Evolutionary conservation across 2,888 invertebrate species (phyloP), one percentile per base, ranked within the genome.

Genomic region (Lucinisca nassula): DNA sequence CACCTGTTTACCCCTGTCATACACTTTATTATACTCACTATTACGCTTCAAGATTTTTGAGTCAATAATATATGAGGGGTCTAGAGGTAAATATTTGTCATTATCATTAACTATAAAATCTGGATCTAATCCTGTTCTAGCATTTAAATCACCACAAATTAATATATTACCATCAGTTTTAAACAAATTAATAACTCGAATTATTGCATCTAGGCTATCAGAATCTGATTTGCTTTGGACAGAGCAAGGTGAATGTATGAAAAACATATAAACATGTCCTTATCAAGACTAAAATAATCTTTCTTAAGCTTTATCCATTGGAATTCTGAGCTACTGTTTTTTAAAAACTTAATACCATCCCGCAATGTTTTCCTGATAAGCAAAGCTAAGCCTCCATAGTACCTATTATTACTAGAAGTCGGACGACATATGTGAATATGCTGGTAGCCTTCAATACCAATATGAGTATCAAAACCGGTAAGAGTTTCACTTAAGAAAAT

Each of bases 401-500:
- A 45, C 17, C 45, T 45, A 17, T 45, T 45, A 45, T 45, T 45
- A n/a, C n/a, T n/a, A n/a, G n/a, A n/a, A n/a, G n/a, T n/a, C n/a
- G n/a, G n/a, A n/a, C n/a, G n/a, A n/a, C n/a, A n/a, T n/a, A n/a
- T n/a, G n/a, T n/a, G n/a, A n/a, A n/a, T n/a, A n/a, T n/a, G n/a
- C n/a, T n/a, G n/a, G n/a, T n/a, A 67, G 21, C 67, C 67, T 12
- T 67, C 67, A 10, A 35, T 35, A 67, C 35, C 67, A 67, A 67
- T 67, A 35, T 67, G 67, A 30, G 61, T 61, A 30, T 61, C 61
- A 61, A 61, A 61, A 27, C 30, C 61, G 35, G 67, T 67, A 67
- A 35, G 61, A 21, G 17, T 35, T 35, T 35, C 67, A 17, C 35
- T 61, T 30, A 61, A 17, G 30, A 61, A 61, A 61, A 61, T 55